A percentile compares a stretch with the other conserved stretches of the same genome.
Conservation (phyloP, 2,113 vertebrate genomes). For the Bujurquina vittata region DNA sequence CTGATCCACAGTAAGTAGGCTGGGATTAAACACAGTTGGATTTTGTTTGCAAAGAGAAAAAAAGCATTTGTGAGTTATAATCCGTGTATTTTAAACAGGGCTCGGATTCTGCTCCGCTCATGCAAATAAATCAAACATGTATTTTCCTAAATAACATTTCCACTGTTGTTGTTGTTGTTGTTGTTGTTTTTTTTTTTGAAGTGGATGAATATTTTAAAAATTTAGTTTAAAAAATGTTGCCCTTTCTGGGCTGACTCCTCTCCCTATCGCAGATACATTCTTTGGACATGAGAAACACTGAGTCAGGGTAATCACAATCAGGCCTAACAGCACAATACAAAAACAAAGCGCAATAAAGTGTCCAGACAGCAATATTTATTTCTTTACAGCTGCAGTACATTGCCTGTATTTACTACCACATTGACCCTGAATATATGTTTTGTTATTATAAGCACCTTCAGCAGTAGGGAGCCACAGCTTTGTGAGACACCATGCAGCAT, state of each 20-base stretch:
- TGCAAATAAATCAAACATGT: not conserved
- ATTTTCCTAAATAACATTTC: not conserved
- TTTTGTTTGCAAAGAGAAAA: not conserved
- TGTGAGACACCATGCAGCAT: not conserved
- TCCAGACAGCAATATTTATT: not conserved
- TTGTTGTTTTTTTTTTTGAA: not conserved
- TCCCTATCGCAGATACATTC: not conserved
- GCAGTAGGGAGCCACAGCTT: not conserved
- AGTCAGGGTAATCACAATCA: not conserved
- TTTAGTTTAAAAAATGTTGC: not conserved
- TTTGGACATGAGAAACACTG: not conserved
- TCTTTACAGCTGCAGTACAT: not conserved
- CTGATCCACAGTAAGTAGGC: conserved; percentile 65
- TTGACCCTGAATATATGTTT: not conserved
- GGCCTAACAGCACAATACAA: not conserved
- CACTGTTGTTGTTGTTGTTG: not conserved
- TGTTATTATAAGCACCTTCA: not conserved
- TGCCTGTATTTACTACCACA: not conserved
- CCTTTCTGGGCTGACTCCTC: not conserved
- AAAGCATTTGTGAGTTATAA: not conserved
- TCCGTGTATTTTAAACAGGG: not conserved
- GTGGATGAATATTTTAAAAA: not conserved
- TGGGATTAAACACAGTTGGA: not conserved
- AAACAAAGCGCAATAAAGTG: not conserved
- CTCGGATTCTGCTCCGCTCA: not conserved